Conservation (phyloP, 2,888 invertebrate genomes). For the Oeneis ivallda region DNA sequence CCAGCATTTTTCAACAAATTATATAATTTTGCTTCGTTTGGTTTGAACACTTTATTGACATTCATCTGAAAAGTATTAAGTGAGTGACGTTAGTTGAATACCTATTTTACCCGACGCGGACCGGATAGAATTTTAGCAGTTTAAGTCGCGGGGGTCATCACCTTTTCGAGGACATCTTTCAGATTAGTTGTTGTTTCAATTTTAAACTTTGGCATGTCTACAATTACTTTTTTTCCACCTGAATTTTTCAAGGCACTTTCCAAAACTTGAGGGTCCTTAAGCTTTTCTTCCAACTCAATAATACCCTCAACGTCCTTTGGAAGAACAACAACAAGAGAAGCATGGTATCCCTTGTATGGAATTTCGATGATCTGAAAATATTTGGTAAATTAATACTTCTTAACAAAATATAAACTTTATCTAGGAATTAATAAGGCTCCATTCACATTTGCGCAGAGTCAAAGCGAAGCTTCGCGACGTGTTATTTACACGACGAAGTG, state of each 20-base stretch:
- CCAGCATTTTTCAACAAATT: slow-evolving; percentile 78
- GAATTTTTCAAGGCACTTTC: slow-evolving; percentile 65
- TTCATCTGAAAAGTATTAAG: slow-evolving; percentile 31
- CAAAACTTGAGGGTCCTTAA: slow-evolving; percentile 70
- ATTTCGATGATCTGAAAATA: slow-evolving; percentile 84
- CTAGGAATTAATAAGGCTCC: too few relatives aligned
- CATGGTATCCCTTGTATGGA: slow-evolving; percentile 85
- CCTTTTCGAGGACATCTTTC: slow-evolving; percentile 81
- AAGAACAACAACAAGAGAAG: slow-evolving; percentile 87
- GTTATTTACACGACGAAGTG: too few relatives aligned
- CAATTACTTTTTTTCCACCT: slow-evolving; percentile 75
- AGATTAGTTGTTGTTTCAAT: slow-evolving; percentile 87
- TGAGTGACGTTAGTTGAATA: too few relatives aligned
- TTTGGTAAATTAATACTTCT: slow-evolving; percentile 2
- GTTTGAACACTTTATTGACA: slow-evolving; percentile 52
- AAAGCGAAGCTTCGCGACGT: too few relatives aligned
- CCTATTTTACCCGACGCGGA: too few relatives aligned
- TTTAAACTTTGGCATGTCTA: slow-evolving; percentile 89
- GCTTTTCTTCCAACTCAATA: slow-evolving; percentile 79
- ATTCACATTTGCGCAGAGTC: too few relatives aligned
- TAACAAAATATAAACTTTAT: too few relatives aligned
- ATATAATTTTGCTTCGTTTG: slow-evolving; percentile 80
- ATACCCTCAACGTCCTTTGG: slow-evolving; percentile 87
- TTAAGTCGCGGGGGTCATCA: too few relatives aligned
- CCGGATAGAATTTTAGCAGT: too few relatives aligned